Conservation (phyloP, 2,113 vertebrate species). For the Sinocyclocheilus anshuiensis region DNA sequence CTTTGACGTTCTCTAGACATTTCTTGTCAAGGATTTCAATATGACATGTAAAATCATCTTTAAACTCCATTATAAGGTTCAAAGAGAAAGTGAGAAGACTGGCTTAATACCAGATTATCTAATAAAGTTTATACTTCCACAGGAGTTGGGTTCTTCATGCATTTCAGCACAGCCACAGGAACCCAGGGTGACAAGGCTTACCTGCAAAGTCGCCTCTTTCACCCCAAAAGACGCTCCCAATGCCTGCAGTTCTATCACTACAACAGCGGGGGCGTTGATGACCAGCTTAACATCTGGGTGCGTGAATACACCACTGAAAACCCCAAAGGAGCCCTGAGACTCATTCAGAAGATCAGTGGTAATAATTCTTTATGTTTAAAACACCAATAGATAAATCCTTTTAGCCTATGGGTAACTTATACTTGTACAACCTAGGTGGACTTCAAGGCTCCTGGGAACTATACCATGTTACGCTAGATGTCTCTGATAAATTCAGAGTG, state of each 20-base stretch:
- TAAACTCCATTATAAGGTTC: not conserved
- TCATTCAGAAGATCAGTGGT: conserved; percentile 80
- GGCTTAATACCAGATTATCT: not conserved
- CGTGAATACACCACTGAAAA: conserved; percentile 75
- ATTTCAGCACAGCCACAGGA: conserved; percentile 76
- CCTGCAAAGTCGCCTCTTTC: conserved; percentile 85
- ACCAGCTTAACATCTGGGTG: conserved; percentile 78
- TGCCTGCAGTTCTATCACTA: conserved; percentile 93
- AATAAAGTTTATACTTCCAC: conserved; percentile 17
- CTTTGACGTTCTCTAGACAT: not conserved
- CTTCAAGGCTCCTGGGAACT: conserved; percentile 83
- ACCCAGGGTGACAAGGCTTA: conserved; percentile 65
- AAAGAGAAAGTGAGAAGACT: not conserved
- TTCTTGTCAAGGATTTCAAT: not conserved
- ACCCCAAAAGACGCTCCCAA: conserved; percentile 85
- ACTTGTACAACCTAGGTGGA: conserved; percentile 55
- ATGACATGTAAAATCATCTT: not conserved
- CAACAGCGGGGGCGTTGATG: conserved; percentile 73
- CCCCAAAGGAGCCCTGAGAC: conserved; percentile 71
- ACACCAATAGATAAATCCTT: not conserved
- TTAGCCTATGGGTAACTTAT: not conserved
- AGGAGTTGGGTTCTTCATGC: conserved; percentile 92
- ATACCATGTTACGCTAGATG: conserved; percentile 79
- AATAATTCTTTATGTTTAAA: conserved; percentile 37
- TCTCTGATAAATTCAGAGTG: conserved; percentile 82